Evolutionary conservation across 2,113 vertebrate genomes (phyloP), one percentile per base, ranked within the genome.

Genomic region (Scomber scombrus): DNA sequence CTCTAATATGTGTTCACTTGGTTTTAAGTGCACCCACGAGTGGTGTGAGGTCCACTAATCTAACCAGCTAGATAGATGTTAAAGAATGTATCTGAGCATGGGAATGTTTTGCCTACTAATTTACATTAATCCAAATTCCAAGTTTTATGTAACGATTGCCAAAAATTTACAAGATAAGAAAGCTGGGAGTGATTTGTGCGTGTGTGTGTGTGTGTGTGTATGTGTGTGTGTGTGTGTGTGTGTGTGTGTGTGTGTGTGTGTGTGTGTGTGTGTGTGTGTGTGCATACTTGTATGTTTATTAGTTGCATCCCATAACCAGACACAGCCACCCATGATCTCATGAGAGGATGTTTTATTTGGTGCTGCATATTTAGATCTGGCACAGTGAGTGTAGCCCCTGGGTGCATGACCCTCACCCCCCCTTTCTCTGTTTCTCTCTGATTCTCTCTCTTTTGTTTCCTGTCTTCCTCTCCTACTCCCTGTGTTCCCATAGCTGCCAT

Each of bases 321-420:
- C 63, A 66, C 63, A 84, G 68, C 71, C 69, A 78, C 65, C 71
- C 72, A 11, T 57, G 71, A 47, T 89, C 85, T 88, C 91, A 60
- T 67, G 90, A 91, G 91, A 90, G 80, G 55, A 85, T 69, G 51
- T 91, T 92, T 91, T 87, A 91, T 93, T 92, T 91, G 84, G 72
- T 87, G 75, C 68, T 72, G 51, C 86, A 87, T 57, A 89, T 93
- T 91, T 85, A 87, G 76, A 85, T 90, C 67, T 84, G 85, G 77
- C 88, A 67, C 72, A 75, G 74, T 75, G 34, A 86, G 61, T 26
- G 55, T 75, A 73, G 77, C 65, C 80, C 43, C 18, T 18, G 77
- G 88, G 82, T 55, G 64, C 78, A 70, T 6, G 69, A 86, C 82
- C 80, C 67, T 49, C 79, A 31, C 23, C 23, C 45, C 66, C 64